phyloP scores from a whole-genome alignment of 1,140 invertebrate genomes.

The Oedothorax gibbosus region DNA sequence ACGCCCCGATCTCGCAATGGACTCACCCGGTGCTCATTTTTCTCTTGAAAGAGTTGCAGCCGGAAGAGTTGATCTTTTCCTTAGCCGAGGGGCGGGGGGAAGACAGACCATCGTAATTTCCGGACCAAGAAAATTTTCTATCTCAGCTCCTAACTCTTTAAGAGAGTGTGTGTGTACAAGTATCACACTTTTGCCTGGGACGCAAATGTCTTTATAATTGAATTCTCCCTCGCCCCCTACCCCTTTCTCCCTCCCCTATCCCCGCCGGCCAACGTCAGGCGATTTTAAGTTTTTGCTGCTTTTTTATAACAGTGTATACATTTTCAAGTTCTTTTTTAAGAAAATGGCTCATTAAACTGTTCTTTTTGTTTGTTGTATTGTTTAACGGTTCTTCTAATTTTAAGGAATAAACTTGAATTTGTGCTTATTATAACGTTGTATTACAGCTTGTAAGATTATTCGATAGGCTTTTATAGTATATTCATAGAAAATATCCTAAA shows the following conservation, averaged over 20 bases:
- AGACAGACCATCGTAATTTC: conserved; percentile 47
- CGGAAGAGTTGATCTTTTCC: conserved; percentile 54
- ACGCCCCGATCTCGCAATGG: conserved; percentile 49
- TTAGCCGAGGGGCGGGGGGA: not conserved
- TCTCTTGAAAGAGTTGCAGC: conserved; percentile 4
- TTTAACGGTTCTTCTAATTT: too few species aligned
- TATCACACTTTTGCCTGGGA: conserved; percentile 58
- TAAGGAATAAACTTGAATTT: too few species aligned
- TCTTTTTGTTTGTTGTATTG: too few species aligned
- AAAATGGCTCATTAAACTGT: too few species aligned
- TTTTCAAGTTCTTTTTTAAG: too few species aligned
- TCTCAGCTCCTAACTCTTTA: conserved; percentile 8
- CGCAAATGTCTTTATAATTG: conserved; percentile 61
- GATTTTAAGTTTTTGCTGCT: too few species aligned
- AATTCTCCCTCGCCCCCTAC: conserved; percentile 40
- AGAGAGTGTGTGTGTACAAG: conserved; percentile 10
- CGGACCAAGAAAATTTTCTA: conserved; percentile 55
- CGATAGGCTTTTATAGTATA: too few species aligned
- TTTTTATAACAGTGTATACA: too few species aligned
- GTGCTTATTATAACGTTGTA: too few species aligned
- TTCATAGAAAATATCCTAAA: too few species aligned
- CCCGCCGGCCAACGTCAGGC: not conserved
- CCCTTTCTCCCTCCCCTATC: not conserved
- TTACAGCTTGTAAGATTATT: too few species aligned
- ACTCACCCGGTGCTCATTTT: conserved; percentile 41